Evolutionary conservation across 2,888 invertebrate genomes (phyloP).

Genomic region (Ophion ventricosus): DNA sequence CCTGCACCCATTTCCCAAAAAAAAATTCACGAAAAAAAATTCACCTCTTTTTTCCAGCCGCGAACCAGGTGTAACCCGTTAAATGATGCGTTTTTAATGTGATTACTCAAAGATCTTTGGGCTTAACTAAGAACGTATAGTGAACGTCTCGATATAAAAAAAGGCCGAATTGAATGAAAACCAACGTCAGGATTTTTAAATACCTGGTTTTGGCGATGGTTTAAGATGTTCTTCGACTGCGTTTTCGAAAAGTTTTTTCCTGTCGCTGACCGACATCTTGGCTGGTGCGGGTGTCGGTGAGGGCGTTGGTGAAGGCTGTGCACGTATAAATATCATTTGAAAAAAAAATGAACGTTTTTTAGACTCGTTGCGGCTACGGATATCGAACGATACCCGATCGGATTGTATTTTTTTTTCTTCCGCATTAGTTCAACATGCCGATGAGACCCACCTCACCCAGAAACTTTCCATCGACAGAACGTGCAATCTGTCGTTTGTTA

Average conservation of each 20-base stretch:
- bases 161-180: neutral
- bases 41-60: too few relatives aligned
- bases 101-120: too few relatives aligned
- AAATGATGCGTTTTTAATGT: too few relatives aligned
- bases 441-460: conserved; percentile 81
- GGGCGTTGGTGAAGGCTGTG: conserved; percentile 84
- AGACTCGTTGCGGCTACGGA: neutral
- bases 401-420: conserved; percentile 17
- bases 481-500: conserved; percentile 82
- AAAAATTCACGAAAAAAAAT: too few relatives aligned
- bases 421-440: conserved; percentile 73
- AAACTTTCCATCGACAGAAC: conserved; percentile 80
- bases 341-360: conserved; percentile 15
- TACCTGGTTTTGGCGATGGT: conserved; percentile 93
- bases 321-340: conserved; percentile 42
- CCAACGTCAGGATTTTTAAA: conserved; percentile 46
- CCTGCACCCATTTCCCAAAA: too few relatives aligned
- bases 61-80: too few relatives aligned
- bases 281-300: conserved; percentile 90
- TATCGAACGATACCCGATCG: conserved; percentile 17
- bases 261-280: conserved; percentile 95
- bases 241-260: conserved; percentile 97
- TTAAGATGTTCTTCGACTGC: conserved; percentile 97
- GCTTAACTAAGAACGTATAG: too few relatives aligned
- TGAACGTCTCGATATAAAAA: neutral